A percentile compares a stretch with the other conserved stretches of the same genome.
phyloP scores from a whole-genome alignment of 2,888 invertebrate genomes.

The Odontocolon sp. region DNA sequence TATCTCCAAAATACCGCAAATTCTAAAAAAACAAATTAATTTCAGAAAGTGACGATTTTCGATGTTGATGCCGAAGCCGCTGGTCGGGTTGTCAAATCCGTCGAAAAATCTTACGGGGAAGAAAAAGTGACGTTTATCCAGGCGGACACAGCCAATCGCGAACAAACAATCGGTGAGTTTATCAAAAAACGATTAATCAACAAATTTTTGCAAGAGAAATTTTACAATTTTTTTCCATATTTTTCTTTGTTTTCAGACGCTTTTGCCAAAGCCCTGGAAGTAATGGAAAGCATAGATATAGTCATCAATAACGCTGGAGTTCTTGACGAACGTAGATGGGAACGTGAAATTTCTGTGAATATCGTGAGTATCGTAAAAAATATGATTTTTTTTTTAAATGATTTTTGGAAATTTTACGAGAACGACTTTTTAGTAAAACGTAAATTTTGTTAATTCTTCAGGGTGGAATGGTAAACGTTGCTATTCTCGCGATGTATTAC shows the following conservation, averaged over 20 bases:
- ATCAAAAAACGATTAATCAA: neutral
- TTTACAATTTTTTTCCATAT: neutral
- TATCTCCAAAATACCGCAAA: no score
- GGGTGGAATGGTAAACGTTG: conserved; percentile 75
- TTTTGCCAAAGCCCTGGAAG: conserved; percentile 86
- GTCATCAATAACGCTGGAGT: conserved; percentile 91
- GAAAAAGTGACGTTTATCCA: conserved; percentile 71
- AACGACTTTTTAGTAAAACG: neutral
- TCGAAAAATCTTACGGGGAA: conserved; percentile 71
- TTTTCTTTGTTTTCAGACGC: conserved; percentile 83
- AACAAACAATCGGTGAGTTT: conserved; percentile 69
- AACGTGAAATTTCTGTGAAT: conserved; percentile 88
- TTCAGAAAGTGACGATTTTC: conserved; percentile 72
- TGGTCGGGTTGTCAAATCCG: conserved; percentile 62
- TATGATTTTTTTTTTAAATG: neutral
- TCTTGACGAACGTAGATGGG: conserved; percentile 89
- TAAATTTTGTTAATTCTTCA: conserved; percentile 42
- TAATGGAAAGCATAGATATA: conserved; percentile 88
- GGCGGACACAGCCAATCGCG: conserved; percentile 71
- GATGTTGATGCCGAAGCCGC: conserved; percentile 70
- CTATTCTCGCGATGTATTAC: conserved; percentile 77
- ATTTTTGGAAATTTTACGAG: neutral
- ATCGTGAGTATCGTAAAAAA: conserved; percentile 83
- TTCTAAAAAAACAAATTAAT: neutral
- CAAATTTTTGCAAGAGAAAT: neutral